These are phyloP conservation scores for Centropyge bicolor DNA, from an alignment of 2,797 vertebrate genomes.

Conservation along the genomic window DNA sequence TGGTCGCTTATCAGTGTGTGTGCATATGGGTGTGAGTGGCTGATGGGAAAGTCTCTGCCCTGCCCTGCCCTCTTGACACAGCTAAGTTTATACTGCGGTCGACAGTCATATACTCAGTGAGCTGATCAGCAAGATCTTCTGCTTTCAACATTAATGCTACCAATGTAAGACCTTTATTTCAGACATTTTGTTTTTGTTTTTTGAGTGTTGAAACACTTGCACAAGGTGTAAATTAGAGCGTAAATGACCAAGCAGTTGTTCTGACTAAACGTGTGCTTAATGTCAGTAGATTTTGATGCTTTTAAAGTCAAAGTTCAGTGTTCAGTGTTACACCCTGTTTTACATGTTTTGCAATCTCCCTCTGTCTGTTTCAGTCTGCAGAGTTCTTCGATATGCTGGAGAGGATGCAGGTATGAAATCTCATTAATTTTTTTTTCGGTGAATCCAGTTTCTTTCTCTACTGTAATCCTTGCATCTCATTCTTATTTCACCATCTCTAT, in stretches of 20 bases:
- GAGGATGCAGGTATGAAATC: slow-evolving; percentile 93
- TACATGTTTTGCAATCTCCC: slow-evolving; percentile 14
- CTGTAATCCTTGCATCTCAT: neutral
- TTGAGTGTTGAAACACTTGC: slow-evolving; percentile 15
- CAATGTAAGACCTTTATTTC: slow-evolving; percentile 26
- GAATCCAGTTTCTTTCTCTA: neutral
- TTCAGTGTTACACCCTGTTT: neutral
- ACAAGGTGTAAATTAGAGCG: slow-evolving; percentile 33
- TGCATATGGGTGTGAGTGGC: slow-evolving; percentile 57
- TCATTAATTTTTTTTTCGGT: neutral
- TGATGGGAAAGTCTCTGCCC: slow-evolving; percentile 8
- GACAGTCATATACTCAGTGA: neutral
- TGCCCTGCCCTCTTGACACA: slow-evolving; percentile 50
- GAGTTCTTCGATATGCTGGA: slow-evolving; percentile 99
- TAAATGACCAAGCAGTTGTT: neutral
- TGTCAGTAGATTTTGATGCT: neutral
- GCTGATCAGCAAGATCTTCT: slow-evolving; percentile 4
- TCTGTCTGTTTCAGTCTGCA: slow-evolving; percentile 89
- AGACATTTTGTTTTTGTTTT: slow-evolving; percentile 2
- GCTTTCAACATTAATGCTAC: slow-evolving; percentile 14
- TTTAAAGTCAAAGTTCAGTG: neutral
- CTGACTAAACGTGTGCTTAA: neutral
- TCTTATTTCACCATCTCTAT: neutral
- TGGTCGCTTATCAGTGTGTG: slow-evolving; percentile 63
- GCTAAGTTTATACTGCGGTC: slow-evolving; percentile 22